Evolutionary conservation across 2,888 invertebrate species (phyloP), one percentile per base, ranked within the genome.

Genomic region (Drosophila tripunctata): DNA sequence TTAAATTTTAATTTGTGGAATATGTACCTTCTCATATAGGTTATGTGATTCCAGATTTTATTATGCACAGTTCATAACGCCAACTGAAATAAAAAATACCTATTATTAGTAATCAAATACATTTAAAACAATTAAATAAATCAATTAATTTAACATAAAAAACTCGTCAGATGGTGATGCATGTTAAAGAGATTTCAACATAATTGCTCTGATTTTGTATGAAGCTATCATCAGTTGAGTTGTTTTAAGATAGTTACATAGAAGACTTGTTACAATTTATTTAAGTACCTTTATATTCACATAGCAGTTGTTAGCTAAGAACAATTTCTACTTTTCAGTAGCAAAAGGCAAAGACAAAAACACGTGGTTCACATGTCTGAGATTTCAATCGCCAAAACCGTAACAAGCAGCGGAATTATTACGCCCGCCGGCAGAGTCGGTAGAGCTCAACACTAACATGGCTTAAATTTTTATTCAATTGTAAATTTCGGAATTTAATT

Each of bases 121-220:
- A 22, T 21, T 15, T 31, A 8, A 1, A 10, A 27, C 24, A n/a
- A 1, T 2, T 22, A 17, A 14, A 36, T 48, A 61, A 51, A 38
- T 40, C 33, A 2, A 8, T 15, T 8, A 8, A 1, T 24, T 7
- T 45, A 21, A 41, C n/a, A n/a, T n/a, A 41, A 27, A 30, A 14
- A 35, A 56, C 36, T 56, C 12, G 24, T 82, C 78, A 84, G 80
- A 78, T 85, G 82, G 83, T 82, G 77, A 69, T 84, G 85, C 83
- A 83, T 82, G 83, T 82, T 45, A 48, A 63, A 43, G 33, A 38
- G 45, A 65, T 57, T 76, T 77, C 77, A 63, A 69, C 75, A 76
- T 51, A 12, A 58, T 62, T 47, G 15, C 31, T 84, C 77, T 67
- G 75, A 10, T 4, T 27, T 45, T 54, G 48, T 77, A 80, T 78